These are phyloP conservation scores for Epicampocera succincta DNA, from an alignment of 2,888 invertebrate genomes.

Conservation along the genomic window DNA sequence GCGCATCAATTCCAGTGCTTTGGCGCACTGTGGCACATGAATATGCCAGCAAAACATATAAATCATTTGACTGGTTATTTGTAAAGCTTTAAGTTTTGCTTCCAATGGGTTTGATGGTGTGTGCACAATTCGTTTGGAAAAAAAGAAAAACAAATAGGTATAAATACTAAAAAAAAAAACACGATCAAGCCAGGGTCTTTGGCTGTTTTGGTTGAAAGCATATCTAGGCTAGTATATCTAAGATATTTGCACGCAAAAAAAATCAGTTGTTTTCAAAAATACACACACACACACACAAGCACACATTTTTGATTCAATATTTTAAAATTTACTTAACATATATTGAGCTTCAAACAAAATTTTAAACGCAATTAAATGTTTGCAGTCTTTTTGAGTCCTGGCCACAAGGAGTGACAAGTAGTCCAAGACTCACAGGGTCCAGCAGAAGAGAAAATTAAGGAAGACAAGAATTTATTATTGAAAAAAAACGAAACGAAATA, in stretches of 20 bases:
- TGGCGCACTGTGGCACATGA: constrained; percentile 20
- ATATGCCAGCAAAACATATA: constrained; percentile 36
- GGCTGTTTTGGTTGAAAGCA: constrained; percentile 78
- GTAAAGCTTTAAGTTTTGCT: constrained; percentile 51
- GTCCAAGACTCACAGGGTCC: too few species aligned
- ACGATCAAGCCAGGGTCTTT: constrained; percentile 78
- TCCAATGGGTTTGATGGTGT: constrained; percentile 14
- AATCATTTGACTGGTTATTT: constrained; percentile 66
- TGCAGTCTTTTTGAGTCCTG: too few species aligned
- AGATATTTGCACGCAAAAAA: constrained; percentile 80
- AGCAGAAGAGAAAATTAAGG: too few species aligned
- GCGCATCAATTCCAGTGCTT: constrained; percentile 63
- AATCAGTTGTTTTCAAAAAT: constrained; percentile 37
- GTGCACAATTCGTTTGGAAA: neutral
- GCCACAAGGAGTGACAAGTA: too few species aligned
- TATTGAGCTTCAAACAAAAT: neutral
- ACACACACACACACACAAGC: too few species aligned
- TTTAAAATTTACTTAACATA: neutral
- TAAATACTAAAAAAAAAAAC: constrained; percentile 48
- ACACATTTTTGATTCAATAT: too few species aligned
- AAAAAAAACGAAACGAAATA: too few species aligned
- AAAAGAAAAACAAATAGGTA: constrained; percentile 26
- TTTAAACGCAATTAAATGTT: neutral
- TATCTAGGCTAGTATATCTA: constrained; percentile 81
- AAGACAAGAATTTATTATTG: too few species aligned